A percentile compares a stretch with the other conserved stretches of the same genome.
Conservation (phyloP, 2,113 vertebrate species). For the Hyperopisus bebe region DNA sequence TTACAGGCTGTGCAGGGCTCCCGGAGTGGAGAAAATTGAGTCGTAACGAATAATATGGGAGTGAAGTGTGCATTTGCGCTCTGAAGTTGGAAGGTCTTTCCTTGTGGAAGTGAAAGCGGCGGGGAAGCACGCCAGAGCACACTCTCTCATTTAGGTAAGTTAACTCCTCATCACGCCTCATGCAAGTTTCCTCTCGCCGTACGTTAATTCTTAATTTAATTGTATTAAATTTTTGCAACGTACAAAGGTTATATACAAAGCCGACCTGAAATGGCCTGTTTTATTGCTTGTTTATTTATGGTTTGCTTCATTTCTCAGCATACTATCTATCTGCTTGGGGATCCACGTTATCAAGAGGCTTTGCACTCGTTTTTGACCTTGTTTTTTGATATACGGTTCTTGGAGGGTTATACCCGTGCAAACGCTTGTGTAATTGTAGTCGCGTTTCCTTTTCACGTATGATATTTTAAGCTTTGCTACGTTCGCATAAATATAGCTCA, state of each 20-base stretch:
- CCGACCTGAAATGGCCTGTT: neutral
- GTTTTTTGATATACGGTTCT: neutral
- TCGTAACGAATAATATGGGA: constrained; percentile 55
- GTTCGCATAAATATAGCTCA: neutral
- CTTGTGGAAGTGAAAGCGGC: constrained; percentile 66
- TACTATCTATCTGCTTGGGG: neutral
- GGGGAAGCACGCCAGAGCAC: constrained; percentile 59
- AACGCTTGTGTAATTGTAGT: neutral
- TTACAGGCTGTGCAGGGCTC: constrained; percentile 18
- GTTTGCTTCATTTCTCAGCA: neutral
- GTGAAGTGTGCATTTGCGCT: constrained; percentile 65
- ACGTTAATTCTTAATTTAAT: neutral
- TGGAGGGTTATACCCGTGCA: neutral
- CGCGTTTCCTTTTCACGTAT: neutral
- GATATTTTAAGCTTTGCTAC: neutral
- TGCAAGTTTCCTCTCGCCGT: neutral
- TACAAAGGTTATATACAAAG: neutral
- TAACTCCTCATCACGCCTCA: constrained; percentile 15
- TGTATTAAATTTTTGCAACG: neutral
- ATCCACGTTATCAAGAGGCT: neutral
- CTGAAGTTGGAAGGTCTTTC: constrained; percentile 68
- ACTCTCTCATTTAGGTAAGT: constrained; percentile 55
- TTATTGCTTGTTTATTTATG: neutral
- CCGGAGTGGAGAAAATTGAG: constrained; percentile 51
- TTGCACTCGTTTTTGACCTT: neutral